Evolutionary conservation across 2,888 invertebrate genomes (phyloP).

Genomic region (Catocala sponsa): DNA sequence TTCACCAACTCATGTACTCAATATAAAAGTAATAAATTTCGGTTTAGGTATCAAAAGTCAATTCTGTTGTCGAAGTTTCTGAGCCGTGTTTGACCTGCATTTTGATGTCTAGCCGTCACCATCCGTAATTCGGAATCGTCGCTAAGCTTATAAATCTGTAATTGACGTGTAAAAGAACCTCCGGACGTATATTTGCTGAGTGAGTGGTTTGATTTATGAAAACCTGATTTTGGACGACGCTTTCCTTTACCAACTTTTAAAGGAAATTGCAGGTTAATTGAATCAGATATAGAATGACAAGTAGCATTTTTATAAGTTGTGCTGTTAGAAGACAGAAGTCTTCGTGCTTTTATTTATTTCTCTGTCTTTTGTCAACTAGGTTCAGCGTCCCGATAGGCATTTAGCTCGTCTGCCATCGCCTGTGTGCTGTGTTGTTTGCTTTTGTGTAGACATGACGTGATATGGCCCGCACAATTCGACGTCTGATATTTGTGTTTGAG

Average conservation of each 20-base stretch:
- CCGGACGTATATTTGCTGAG: constrained; percentile 46
- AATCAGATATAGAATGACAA: too few relatives aligned
- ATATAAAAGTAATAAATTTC: background rate
- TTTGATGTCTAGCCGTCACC: constrained; percentile 29
- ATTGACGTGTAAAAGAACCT: constrained; percentile 48
- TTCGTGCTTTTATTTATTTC: too few relatives aligned
- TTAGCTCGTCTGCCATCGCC: too few relatives aligned
- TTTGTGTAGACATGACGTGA: too few relatives aligned
- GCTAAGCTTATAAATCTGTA: constrained; percentile 45
- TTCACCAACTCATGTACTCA: constrained; percentile 3
- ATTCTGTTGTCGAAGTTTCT: constrained; percentile 1
- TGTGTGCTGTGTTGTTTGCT: too few relatives aligned
- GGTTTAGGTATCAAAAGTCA: background rate
- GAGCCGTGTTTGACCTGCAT: constrained; percentile 24
- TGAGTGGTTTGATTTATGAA: constrained; percentile 40
- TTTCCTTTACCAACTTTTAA: constrained; percentile 29
- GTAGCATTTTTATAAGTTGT: too few relatives aligned
- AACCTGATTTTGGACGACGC: constrained; percentile 36
- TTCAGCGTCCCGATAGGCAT: too few relatives aligned
- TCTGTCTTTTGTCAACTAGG: too few relatives aligned
- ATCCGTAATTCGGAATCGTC: constrained; percentile 32
- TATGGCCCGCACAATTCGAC: too few relatives aligned
- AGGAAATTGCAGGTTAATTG: constrained; percentile 10
- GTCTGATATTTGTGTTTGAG: too few relatives aligned
- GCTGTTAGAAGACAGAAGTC: too few relatives aligned